Base-by-base conservation (phyloP, 1,140 invertebrate species). In the Riptortus pedestris region DNA sequence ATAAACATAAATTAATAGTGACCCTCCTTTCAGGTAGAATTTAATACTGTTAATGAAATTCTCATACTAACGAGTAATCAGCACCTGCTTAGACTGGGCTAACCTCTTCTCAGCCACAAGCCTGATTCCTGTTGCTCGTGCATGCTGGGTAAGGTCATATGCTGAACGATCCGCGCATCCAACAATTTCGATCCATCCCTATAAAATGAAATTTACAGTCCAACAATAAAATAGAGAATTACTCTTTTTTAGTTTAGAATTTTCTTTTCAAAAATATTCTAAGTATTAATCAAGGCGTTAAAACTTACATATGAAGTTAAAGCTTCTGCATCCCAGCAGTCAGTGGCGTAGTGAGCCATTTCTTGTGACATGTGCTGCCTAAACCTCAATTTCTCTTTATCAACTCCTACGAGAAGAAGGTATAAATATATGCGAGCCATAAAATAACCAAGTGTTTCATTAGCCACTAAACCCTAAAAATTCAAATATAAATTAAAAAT, bases 331-430 rank as follows among this genome's bases (percentile, higher is more conserved):
- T 99, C 96, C 96, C 96, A 99, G 72, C 96, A 98, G 73, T 99
- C 96, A 76, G 91, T 90, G n/a, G 97, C 97, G 79, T 99, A 99
- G 79, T 99, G 97, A 70, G 97, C 97, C 96, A 99, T 99, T 79
- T 99, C 97, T 78, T 99, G 99, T 62, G 84, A 81, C 90, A 99
- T 93, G 72, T 99, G 97, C 73, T 99, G 97, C 47, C 97, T 82
- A 77, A 99, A 99, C 22, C 97, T 81, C 28, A 99, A 73, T 71
- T 87, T 88, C 20, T 85, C 82, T 0, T 84, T 77, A 74, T 96
- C 87, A 58, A 99, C 83, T 58, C 97, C 97, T 67, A 95, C 84
- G 70, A 86, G 87, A 11, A 89, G 68, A 65, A 99, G 75, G 74
- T 96, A 99, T 67, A 84, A 74, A 72, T 97, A 87, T 71, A 99